A percentile compares a stretch with the other conserved stretches of the same genome.
Evolutionary conservation across 2,888 invertebrate genomes (phyloP).

Genomic region (Drosophila lutescens): DNA sequence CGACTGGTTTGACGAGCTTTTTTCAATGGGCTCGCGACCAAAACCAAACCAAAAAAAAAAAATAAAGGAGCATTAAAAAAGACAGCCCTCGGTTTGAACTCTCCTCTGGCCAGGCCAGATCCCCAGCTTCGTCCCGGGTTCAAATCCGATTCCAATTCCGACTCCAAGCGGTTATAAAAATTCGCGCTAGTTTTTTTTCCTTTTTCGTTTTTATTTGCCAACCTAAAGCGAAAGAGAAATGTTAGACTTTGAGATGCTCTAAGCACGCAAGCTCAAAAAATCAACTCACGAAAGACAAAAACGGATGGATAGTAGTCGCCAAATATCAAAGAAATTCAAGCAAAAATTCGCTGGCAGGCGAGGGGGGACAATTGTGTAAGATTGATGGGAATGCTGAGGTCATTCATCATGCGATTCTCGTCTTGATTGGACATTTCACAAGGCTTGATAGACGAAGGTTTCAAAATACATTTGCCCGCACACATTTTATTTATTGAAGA

Average conservation of each 20-base stretch:
- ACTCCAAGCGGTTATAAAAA: constrained; percentile 68
- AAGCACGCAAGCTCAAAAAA: constrained; percentile 43
- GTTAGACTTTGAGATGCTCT: constrained; percentile 51
- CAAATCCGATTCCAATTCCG: constrained; percentile 35
- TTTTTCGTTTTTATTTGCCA: neutral
- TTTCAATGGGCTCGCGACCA: constrained; percentile 67
- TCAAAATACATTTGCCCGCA: constrained; percentile 27
- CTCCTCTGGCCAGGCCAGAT: constrained; percentile 40
- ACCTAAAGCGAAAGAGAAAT: constrained; percentile 25
- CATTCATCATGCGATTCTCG: constrained; percentile 66
- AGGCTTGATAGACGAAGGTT: constrained; percentile 36
- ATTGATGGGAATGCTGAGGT: constrained; percentile 67
- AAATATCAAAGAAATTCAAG: constrained; percentile 48
- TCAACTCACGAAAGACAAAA: constrained; percentile 19
- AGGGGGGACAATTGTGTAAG: constrained; percentile 44
- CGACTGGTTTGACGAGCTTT: constrained; percentile 75
- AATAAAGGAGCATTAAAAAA: constrained; percentile 4
- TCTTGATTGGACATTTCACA: constrained; percentile 48
- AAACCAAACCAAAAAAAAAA: constrained; percentile 4
- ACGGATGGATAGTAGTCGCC: constrained; percentile 21
- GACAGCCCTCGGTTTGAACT: constrained; percentile 56
- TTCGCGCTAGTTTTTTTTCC: constrained; percentile 45
- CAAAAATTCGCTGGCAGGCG: constrained; percentile 11
- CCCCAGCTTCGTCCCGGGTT: constrained; percentile 31
- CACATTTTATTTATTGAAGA: constrained; percentile 22